A percentile compares a stretch with the other conserved stretches of the same genome.
phyloP scores from a whole-genome alignment of 35 echinoderm and acorn worm genomes.

The Ptychodera flava region DNA sequence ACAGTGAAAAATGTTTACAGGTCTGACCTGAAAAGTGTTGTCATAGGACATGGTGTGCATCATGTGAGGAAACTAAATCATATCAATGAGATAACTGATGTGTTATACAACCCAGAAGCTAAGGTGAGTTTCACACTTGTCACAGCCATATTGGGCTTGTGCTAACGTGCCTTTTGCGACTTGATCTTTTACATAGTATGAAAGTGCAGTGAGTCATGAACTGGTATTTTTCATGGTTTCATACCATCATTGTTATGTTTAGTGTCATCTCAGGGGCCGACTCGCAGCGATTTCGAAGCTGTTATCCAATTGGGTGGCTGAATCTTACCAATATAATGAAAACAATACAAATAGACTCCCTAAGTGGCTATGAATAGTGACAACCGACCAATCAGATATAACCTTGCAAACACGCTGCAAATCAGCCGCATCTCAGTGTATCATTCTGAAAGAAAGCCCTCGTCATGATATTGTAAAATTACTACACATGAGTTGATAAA shows the following conservation, averaged over 20 bases:
- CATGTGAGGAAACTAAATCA: conserved; percentile 89
- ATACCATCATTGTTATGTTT: neutral
- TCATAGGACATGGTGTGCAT: conserved; percentile 84
- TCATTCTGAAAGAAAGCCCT: neutral
- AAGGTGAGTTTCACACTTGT: conserved; percentile 33
- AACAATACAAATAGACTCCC: too few species aligned
- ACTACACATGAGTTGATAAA: too few species aligned
- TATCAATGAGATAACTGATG: conserved; percentile 40
- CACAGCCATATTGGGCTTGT: neutral
- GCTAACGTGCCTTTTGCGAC: neutral
- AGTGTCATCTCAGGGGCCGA: neutral
- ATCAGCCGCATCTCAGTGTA: neutral
- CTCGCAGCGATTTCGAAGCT: too few species aligned
- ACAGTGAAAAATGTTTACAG: conserved; percentile 69
- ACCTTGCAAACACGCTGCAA: too few species aligned
- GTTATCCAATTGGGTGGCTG: too few species aligned
- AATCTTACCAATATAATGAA: too few species aligned
- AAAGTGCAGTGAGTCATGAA: neutral
- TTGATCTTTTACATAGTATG: neutral
- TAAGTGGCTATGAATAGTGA: too few species aligned
- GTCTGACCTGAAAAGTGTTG: conserved; percentile 48
- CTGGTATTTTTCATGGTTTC: neutral
- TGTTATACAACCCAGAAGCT: conserved; percentile 75
- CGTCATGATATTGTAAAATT: too few species aligned
- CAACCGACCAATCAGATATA: too few species aligned